Conservation (phyloP, 2,888 invertebrate species). For the Acrobasis repandana region DNA sequence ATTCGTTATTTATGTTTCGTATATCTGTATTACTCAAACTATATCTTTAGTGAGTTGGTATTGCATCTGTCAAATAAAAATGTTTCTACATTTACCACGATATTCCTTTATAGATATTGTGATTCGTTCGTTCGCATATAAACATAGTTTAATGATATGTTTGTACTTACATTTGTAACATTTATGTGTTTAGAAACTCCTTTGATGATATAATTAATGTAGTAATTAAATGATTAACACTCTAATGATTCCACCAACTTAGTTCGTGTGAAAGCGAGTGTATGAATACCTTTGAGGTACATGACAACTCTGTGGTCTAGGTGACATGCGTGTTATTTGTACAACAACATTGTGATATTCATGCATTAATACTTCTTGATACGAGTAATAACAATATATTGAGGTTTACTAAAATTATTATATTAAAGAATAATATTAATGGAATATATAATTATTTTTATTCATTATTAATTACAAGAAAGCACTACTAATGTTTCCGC, state of each 20-base stretch:
- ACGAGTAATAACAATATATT: neutral
- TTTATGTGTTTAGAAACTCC: slow-evolving; percentile 4
- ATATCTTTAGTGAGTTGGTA: too few relatives aligned
- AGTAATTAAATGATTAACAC: slow-evolving; percentile 23
- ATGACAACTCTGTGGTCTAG: slow-evolving; percentile 15
- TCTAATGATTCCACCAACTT: slow-evolving; percentile 12
- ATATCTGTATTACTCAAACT: too few relatives aligned
- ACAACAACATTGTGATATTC: neutral
- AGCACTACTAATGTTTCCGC: too few relatives aligned
- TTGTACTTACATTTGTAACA: slow-evolving; percentile 1
- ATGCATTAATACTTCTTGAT: neutral
- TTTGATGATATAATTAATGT: slow-evolving; percentile 20
- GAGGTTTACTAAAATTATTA: neutral
- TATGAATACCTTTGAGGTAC: slow-evolving; percentile 19
- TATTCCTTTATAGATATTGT: neutral
- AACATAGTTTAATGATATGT: slow-evolving; percentile 1
- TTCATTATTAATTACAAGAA: too few relatives aligned
- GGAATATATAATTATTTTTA: too few relatives aligned
- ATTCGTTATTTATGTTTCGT: too few relatives aligned
- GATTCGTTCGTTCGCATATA: neutral
- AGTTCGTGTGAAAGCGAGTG: slow-evolving; percentile 13
- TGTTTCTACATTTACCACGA: neutral
- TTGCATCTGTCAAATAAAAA: too few relatives aligned
- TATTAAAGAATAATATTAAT: neutral
- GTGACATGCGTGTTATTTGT: neutral